Conservation (phyloP, 2,797 vertebrate species). For the Mus spretus region DNA sequence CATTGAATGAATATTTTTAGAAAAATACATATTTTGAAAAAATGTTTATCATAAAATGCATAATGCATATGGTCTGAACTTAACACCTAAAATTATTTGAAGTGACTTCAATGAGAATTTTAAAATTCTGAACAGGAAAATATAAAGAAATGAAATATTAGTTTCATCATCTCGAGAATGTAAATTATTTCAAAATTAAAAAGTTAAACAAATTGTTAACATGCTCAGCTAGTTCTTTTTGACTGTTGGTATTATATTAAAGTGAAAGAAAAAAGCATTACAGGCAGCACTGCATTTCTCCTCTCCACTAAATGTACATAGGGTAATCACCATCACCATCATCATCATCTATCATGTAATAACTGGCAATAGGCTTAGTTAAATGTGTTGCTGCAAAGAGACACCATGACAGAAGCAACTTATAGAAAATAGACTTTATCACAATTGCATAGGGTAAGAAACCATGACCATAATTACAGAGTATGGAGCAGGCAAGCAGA, state of each 20-base stretch:
- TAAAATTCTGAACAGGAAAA: neutral
- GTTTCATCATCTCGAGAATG: neutral
- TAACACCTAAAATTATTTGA: neutral
- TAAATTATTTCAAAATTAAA: conserved; percentile 39
- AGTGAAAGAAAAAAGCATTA: neutral
- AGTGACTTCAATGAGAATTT: neutral
- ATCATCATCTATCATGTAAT: neutral
- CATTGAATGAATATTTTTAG: neutral
- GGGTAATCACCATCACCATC: neutral
- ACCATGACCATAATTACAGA: neutral
- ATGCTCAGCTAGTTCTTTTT: neutral
- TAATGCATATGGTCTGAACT: neutral
- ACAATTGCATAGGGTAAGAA: neutral
- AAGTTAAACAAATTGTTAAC: neutral
- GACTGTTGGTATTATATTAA: neutral
- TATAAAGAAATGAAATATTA: conserved; percentile 31
- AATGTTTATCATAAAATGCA: neutral
- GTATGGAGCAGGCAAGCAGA: no score
- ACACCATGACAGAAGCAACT: neutral
- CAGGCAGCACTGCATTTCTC: neutral
- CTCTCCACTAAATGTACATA: neutral
- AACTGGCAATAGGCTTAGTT: neutral
- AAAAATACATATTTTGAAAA: neutral
- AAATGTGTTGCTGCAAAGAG: neutral
- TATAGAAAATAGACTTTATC: neutral